Conservation (phyloP, 30 jellyfish, hydroid and myxozoan species). For the Hydra vulgaris region DNA sequence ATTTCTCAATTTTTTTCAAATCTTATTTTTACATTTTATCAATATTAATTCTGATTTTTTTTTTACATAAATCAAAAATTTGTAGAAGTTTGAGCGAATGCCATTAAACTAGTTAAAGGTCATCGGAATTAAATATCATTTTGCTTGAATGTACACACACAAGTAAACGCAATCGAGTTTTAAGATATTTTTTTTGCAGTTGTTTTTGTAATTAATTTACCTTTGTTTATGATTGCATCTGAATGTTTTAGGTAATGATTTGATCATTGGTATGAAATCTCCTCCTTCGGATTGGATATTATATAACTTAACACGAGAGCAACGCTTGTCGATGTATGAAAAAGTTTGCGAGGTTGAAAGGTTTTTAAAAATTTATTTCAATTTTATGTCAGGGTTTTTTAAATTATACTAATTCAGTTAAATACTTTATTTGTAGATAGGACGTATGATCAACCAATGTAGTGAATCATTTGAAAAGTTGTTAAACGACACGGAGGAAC, state of each 20-base stretch:
- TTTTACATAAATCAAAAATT: no score
- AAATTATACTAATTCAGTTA: not conserved
- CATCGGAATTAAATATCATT: no score
- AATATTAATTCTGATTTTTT: no score
- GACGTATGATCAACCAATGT: conserved; percentile 17
- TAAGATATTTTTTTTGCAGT: no score
- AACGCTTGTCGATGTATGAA: conserved; percentile 58
- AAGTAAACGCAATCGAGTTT: no score
- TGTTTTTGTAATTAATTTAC: no score
- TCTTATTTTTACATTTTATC: no score
- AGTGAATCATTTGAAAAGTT: conserved; percentile 48
- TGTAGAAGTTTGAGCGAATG: no score
- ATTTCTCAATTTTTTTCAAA: no score
- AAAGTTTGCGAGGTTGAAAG: conserved; percentile 46
- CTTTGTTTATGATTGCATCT: not conserved
- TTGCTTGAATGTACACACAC: no score
- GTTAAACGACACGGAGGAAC: conserved; percentile 58
- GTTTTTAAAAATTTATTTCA: not conserved
- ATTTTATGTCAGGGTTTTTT: not conserved
- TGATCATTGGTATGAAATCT: not conserved
- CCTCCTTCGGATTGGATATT: conserved; percentile 24
- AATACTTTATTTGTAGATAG: conserved; percentile 25
- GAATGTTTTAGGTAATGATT: not conserved
- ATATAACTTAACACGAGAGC: conserved; percentile 39
- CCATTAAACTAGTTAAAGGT: no score